These are phyloP conservation scores for Limenitis camilla DNA, from an alignment of 2,888 invertebrate species.

Conservation along the genomic window DNA sequence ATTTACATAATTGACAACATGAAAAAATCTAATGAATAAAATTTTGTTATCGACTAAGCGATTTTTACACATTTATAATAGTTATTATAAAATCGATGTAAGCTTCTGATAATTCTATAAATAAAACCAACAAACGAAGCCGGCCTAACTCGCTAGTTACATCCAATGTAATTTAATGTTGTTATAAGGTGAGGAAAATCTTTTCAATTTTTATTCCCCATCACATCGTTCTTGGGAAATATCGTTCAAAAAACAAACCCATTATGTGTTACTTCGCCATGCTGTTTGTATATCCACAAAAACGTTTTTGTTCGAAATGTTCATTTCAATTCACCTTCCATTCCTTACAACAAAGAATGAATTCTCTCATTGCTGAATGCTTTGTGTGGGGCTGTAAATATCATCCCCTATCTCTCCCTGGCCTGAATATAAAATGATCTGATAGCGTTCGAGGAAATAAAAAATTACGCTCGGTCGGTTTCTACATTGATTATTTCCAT, in stretches of 20 bases:
- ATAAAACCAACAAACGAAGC: no score
- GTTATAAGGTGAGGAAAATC: no score
- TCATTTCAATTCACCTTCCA: slow-evolving; percentile 15
- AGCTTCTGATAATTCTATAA: no score
- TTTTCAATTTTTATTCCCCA: background rate
- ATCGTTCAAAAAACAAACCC: background rate
- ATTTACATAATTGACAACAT: no score
- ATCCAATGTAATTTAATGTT: no score
- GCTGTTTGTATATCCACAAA: slow-evolving; percentile 1
- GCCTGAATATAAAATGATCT: slow-evolving; percentile 9
- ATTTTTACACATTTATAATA: no score
- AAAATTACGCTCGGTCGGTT: slow-evolving; percentile 1
- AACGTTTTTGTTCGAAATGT: slow-evolving; percentile 9
- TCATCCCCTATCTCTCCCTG: slow-evolving; percentile 9
- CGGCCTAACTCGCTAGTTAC: no score
- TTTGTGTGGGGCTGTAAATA: slow-evolving; percentile 10
- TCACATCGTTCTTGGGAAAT: background rate
- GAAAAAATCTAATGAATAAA: no score
- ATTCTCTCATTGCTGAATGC: slow-evolving; percentile 10
- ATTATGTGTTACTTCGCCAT: background rate
- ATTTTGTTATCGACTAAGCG: no score
- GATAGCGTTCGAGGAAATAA: slow-evolving; percentile 4
- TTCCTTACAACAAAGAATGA: slow-evolving; percentile 14
- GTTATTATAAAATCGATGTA: no score
- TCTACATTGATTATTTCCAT: slow-evolving; percentile 4